Percentiles rank a stretch among this genome's conserved stretches.
Evolutionary conservation across 2,888 invertebrate genomes (phyloP).

Genomic region (Phytoseiulus persimilis): DNA sequence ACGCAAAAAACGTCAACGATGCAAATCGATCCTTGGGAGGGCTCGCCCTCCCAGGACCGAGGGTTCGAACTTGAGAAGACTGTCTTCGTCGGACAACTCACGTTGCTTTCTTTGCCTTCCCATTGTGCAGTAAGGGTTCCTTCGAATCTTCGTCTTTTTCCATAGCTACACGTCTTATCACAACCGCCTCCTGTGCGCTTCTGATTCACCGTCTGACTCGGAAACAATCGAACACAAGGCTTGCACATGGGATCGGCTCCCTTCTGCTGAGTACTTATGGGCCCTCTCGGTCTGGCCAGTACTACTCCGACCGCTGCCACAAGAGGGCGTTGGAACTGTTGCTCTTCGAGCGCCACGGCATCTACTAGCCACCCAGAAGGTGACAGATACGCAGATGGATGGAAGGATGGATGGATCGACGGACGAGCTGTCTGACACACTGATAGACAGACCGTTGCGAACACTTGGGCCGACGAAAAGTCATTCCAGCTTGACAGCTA

Average conservation of each 20-base stretch:
- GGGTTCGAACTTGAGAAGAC: background rate
- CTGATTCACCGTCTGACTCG: background rate
- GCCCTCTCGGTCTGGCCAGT: background rate
- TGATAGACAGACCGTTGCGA: background rate
- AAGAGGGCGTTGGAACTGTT: slow-evolving; percentile 5
- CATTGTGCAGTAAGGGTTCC: background rate
- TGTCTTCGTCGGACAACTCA: background rate
- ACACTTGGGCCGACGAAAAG: background rate
- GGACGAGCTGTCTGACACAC: background rate
- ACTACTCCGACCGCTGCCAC: background rate
- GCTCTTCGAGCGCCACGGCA: background rate
- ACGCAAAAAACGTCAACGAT: background rate
- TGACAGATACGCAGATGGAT: background rate
- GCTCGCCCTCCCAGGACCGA: background rate
- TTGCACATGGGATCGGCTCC: background rate
- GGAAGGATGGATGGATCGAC: background rate
- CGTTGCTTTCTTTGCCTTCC: background rate
- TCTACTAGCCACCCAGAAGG: background rate
- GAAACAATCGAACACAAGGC: background rate
- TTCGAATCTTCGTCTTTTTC: background rate
- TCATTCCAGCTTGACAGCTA: background rate
- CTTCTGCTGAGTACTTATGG: background rate
- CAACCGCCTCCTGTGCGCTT: background rate
- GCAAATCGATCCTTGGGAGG: background rate
- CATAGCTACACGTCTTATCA: background rate